phyloP scores from a whole-genome alignment of 35 echinoderm and acorn worm species.

The Ptychodera flava region DNA sequence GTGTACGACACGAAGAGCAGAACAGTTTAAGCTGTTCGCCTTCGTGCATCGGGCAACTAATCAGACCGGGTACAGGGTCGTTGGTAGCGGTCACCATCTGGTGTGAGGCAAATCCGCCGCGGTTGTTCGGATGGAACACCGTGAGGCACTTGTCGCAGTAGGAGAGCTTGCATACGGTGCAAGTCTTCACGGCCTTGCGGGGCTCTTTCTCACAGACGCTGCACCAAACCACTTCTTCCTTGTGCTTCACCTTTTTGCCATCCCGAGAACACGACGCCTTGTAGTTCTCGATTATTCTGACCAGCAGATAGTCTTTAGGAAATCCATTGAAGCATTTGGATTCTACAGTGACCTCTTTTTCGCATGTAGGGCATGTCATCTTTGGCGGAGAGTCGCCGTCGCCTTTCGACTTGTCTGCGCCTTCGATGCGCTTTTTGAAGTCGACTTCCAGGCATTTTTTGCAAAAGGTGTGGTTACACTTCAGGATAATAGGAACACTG shows the following conservation, averaged over 20 bases:
- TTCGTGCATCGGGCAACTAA: constrained; percentile 86
- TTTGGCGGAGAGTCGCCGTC: neutral
- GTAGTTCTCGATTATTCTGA: constrained; percentile 84
- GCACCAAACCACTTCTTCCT: neutral
- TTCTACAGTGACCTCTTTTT: constrained; percentile 46
- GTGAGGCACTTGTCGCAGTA: constrained; percentile 86
- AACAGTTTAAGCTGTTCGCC: constrained; percentile 84
- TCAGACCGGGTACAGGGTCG: neutral
- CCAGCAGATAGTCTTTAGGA: constrained; percentile 73
- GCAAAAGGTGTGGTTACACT: constrained; percentile 90
- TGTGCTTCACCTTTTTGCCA: neutral
- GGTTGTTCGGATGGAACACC: constrained; percentile 27
- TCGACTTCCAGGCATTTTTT: constrained; percentile 47
- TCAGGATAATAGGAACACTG: constrained; percentile 69
- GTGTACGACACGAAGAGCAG: constrained; percentile 90
- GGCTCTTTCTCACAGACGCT: neutral
- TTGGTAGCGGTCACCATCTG: neutral
- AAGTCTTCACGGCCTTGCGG: constrained; percentile 35
- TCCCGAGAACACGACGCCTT: neutral
- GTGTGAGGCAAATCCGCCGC: neutral
- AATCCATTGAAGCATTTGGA: constrained; percentile 71
- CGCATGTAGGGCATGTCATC: constrained; percentile 59
- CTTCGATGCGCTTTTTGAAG: neutral
- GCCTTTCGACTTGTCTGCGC: neutral
- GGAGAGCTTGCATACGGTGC: constrained; percentile 73